Evolutionary conservation across 2,113 vertebrate genomes (phyloP), one percentile per base, ranked within the genome.

Genomic region (Salvelinus fontinalis): DNA sequence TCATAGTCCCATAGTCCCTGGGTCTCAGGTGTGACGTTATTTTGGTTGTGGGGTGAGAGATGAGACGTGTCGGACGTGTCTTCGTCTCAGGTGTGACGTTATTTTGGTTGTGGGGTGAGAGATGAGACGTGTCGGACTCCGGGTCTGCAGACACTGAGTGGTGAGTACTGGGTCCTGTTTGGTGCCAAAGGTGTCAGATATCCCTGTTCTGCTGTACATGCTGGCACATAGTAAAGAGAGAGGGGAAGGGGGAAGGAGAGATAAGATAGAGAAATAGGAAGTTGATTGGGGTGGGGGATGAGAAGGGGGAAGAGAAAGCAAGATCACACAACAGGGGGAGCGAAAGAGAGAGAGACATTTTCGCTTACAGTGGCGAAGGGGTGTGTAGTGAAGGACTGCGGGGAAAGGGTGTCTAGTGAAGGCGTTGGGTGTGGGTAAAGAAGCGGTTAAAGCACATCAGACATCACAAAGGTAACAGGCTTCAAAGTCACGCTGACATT

Each of bases 401-500:
- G 11, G 62, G 65, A 29, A 24, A 5, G 24, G 26, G 27, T 31
- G 27, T 29, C 65, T 27, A 26, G 12, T 18, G 26, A 27, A 4
- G 27, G 79, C 76, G 81, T 86, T 86, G 76, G 84, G 73, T 85
- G 82, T 75, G 80, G 86, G 84, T 79, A 81, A 81, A 75, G 71
- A 80, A 85, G 81, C 80, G 62, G 92, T 92, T 90, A 88, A 86
- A 85, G 81, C 83, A 73, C 77, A 84, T 92, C 87, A 89, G 82
- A 73, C 77, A 84, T 92, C 87, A 89, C 84, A 85, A 87, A 82
- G 82, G 80, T 79, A 83, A 83, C 62, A 34, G 86, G 79, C 89
- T 92, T 91, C 90, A 91, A 90, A 92, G 84, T 84, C 71, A 73
- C 79, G n/a, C 78, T 57, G 31, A 89, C 89, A 90, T 92, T 90